Evolutionary conservation across 2,113 vertebrate genomes (phyloP), one percentile per base, ranked within the genome.

Genomic region (Notarius lentiginosus): DNA sequence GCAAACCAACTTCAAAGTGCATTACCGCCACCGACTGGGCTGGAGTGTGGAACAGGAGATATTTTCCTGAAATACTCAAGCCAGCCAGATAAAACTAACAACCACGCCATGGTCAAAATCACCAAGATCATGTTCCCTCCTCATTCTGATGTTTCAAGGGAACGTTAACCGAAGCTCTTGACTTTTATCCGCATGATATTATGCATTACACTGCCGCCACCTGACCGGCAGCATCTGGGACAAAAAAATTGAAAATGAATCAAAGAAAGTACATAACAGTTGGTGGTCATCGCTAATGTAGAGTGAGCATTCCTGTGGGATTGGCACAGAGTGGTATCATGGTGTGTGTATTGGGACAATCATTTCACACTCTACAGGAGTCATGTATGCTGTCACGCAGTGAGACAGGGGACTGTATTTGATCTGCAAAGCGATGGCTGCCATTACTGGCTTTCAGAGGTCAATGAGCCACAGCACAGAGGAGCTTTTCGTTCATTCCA

Each of bases 391-490:
- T 65, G 66, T 73, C 10, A 56, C 82, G 20, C 89, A 75, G 86
- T 70, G 88, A 51, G 85, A 89, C 51, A 77, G 85, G 83, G 88
- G 82, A 51, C 51, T 80, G 24, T 88, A 90, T 76, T 90, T 90
- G 92, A 91, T 92, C 91, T 91, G 85, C 86, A 72, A 84, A 86
- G 82, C 82, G 88, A 89, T 63, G 83, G 90, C 88, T 87, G 88
- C 83, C 85, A 91, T 72, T 49, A 75, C 83, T 87, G 86, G 85
- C 90, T 87, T 90, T 94, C 89, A 90, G 91, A 85, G 89, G 79
- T 82, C 90, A 93, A 92, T 93, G 93, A 93, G 88, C 87, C 92
- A 73, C 88, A 89, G 89, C 88, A 73, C 41, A 60, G 76, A 87
- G 88, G 87, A 87, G 77, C 90, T 89, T 88, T 88, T 66, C 76